Conservation (phyloP, 2,113 vertebrate genomes). For the Anhinga anhinga region DNA sequence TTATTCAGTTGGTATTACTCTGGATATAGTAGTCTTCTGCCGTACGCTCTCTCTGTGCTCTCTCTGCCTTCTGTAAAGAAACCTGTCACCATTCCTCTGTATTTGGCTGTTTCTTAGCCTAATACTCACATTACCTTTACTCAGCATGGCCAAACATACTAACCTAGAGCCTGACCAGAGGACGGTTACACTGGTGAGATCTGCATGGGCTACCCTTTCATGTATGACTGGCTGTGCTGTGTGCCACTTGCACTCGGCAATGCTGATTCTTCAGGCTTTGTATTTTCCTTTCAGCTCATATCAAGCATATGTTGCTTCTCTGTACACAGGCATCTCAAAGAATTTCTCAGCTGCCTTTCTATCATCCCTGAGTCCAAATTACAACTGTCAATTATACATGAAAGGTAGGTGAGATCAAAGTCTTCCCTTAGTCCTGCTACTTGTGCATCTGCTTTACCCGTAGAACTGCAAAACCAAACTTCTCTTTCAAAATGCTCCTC, state of each 20-base stretch:
- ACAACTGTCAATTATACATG: conserved; percentile 46
- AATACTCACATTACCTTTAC: fast-evolving
- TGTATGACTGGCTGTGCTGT: background rate
- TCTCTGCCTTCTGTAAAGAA: background rate
- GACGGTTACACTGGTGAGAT: fast-evolving
- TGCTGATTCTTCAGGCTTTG: background rate
- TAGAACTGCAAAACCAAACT: background rate
- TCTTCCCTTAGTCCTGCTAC: background rate
- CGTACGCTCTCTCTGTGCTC: background rate
- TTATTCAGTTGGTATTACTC: background rate
- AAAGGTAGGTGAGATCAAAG: conserved; percentile 55
- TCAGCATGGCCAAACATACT: background rate
- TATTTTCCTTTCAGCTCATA: background rate
- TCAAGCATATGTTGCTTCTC: conserved; percentile 1
- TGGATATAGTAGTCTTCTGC: background rate
- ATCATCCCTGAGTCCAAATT: conserved; percentile 17
- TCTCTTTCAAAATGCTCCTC: background rate
- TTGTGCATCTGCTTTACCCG: background rate
- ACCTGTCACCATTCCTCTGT: fast-evolving
- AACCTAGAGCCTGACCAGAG: background rate
- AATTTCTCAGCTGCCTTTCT: background rate
- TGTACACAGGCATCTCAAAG: background rate
- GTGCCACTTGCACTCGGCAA: fast-evolving
- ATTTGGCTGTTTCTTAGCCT: background rate
- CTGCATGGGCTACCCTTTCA: background rate